Evolutionary conservation across 2,888 invertebrate species (phyloP).

Genomic region (Polydrusus tereticollis): DNA sequence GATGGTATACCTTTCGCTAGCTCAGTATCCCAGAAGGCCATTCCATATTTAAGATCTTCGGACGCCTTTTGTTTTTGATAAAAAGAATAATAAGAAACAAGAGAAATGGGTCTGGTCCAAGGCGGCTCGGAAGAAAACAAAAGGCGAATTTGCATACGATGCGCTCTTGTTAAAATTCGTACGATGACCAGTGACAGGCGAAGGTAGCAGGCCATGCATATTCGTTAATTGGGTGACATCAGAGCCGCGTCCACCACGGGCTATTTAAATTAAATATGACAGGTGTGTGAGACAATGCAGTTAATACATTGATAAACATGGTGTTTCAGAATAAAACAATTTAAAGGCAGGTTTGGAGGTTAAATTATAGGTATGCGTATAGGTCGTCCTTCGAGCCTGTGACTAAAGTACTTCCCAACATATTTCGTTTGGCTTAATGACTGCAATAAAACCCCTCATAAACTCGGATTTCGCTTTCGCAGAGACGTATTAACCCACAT

Average conservation of each 20-base stretch:
- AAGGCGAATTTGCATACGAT: slow-evolving; percentile 45
- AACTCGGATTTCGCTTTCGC: too few species aligned
- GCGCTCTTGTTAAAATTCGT: slow-evolving; percentile 35
- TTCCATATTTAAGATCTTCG: slow-evolving; percentile 21
- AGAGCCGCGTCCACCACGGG: neutral
- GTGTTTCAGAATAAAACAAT: neutral
- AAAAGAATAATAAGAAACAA: slow-evolving; percentile 21
- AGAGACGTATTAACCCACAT: too few species aligned
- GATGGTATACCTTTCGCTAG: neutral
- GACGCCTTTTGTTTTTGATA: slow-evolving; percentile 14
- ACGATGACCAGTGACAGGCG: slow-evolving; percentile 31
- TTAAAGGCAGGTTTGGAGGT: too few species aligned
- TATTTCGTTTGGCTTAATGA: too few species aligned
- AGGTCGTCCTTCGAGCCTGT: too few species aligned
- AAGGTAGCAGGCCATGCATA: neutral
- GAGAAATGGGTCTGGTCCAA: slow-evolving; percentile 10
- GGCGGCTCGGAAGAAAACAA: slow-evolving; percentile 29
- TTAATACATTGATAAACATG: too few species aligned
- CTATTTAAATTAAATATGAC: neutral
- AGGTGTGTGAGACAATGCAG: neutral
- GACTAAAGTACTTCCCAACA: too few species aligned
- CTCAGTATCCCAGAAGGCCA: slow-evolving; percentile 14
- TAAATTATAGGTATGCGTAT: too few species aligned
- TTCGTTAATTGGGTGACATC: slow-evolving; percentile 5
- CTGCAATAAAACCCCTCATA: too few species aligned